These are phyloP conservation scores for Anolis apletophallus DNA, from an alignment of 2,797 vertebrate genomes.

Conservation along the genomic window DNA sequence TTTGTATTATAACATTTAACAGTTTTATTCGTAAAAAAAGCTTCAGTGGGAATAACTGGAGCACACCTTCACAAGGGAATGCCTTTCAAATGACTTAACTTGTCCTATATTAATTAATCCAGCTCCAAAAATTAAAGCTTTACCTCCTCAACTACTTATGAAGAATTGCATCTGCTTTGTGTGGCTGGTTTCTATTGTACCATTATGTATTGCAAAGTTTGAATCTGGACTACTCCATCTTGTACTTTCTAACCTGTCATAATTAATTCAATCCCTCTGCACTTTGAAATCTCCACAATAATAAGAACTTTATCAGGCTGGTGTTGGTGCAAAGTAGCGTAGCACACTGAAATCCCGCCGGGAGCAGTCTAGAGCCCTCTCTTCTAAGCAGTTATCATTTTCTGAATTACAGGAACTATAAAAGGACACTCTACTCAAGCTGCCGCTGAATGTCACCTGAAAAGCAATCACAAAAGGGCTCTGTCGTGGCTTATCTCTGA, in stretches of 20 bases:
- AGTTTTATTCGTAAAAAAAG: background rate
- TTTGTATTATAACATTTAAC: background rate
- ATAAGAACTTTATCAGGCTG: conserved; percentile 85
- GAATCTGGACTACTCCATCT: conserved; percentile 72
- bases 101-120: conserved; percentile 51
- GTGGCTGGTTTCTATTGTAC: conserved; percentile 15
- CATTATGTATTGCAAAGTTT: conserved; percentile 75
- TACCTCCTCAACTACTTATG: conserved; percentile 50
- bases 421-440: conserved; percentile 90
- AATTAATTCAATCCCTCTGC: conserved; percentile 81
- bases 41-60: conserved; percentile 28
- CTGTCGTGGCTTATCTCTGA: conserved; percentile 91
- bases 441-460: conserved; percentile 94
- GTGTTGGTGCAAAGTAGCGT: conserved; percentile 79
- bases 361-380: conserved; percentile 84
- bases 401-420: conserved; percentile 90
- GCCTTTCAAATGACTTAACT: conserved; percentile 28
- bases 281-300: conserved; percentile 84
- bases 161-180: conserved; percentile 65
- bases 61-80: background rate
- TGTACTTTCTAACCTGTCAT: conserved; percentile 77
- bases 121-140: conserved; percentile 56
- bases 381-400: conserved; percentile 87
- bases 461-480: conserved; percentile 92
- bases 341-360: conserved; percentile 81